Base-by-base conservation (phyloP, 1,140 invertebrate species). In the Pectinophora gossypiella region DNA sequence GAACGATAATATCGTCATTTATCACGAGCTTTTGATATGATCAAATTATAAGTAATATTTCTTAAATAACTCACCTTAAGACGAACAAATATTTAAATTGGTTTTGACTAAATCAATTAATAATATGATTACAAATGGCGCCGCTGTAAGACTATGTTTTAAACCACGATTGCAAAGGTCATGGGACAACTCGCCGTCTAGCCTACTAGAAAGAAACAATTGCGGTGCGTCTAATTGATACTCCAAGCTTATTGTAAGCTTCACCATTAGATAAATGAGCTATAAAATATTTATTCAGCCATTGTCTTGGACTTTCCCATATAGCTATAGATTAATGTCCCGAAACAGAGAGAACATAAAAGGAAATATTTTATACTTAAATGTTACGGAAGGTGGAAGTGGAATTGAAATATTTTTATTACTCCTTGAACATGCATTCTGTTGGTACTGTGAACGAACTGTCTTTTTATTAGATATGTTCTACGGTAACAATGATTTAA, bases 221-320 rank as follows among this genome's bases (percentile, higher is more conserved):
- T 58, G 54, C 51, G 49, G 67, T 54, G 59, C 63, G 58, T 70
- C 64, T 74, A 78, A 78, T 78, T 70, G 72, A 74, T 74, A 61
- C 64, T 54, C 64, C 58, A 63, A 62, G 55, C 66, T 64, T 59
- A 78, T 74, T 70, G 65, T 72, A 54, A 56, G 61, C 53, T 59
- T 54, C 57, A 61, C 64, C 62, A 73, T 73, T 75, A 73, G 66
- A 69, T 69, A 73, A 40, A 40, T 61, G 59, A 56, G 47, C 54
- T 72, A 78, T 78, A 66, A 61, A 78, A 76, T 74, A 75, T 75
- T 72, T 61, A 72, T 74, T 54, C 45, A 45, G 51, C 61, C 59
- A 68, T 76, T 72, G 67, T 72, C 56, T 69, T 69, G 36, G 12
- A 5, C 1, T 40, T 40, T 40, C 36, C 36, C 36, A 40, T 40